These are phyloP conservation scores for Neopelma chrysocephalum DNA, from an alignment of 2,797 vertebrate species.

Conservation along the genomic window DNA sequence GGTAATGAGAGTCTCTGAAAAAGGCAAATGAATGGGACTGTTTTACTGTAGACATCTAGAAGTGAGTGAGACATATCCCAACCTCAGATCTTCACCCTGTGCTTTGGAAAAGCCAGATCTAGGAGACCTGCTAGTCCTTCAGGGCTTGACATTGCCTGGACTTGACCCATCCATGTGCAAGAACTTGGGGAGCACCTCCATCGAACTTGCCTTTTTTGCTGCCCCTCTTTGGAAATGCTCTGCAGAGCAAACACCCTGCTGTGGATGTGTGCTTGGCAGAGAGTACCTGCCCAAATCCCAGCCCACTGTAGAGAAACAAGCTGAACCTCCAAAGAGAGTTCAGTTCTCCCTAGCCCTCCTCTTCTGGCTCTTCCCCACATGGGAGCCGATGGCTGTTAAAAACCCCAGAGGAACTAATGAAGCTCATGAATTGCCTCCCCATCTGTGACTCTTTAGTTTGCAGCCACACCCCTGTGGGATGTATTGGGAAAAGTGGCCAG, in stretches of 20 bases:
- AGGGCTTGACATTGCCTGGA: background rate
- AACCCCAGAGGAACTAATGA: background rate
- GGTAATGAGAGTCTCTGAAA: background rate
- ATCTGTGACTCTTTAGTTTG: background rate
- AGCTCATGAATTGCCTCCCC: background rate
- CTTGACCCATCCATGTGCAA: background rate
- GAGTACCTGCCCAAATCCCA: background rate
- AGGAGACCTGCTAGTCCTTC: background rate
- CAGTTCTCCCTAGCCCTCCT: background rate
- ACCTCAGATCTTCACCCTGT: fast-evolving
- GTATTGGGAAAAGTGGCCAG: background rate
- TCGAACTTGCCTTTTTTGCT: fast-evolving
- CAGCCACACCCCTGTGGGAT: background rate
- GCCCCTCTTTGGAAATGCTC: background rate
- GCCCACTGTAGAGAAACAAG: fast-evolving
- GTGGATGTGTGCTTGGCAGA: background rate
- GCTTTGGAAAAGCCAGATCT: background rate
- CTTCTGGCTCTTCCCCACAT: background rate
- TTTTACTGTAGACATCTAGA: background rate
- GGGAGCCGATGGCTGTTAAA: background rate
- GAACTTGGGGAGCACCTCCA: background rate
- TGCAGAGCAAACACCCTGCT: background rate
- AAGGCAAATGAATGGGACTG: background rate
- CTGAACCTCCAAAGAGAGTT: background rate
- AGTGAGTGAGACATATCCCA: background rate